Evolutionary conservation across 2,888 invertebrate genomes (phyloP), one percentile per base, ranked within the genome.

Genomic region (Yponomeuta sedellus): DNA sequence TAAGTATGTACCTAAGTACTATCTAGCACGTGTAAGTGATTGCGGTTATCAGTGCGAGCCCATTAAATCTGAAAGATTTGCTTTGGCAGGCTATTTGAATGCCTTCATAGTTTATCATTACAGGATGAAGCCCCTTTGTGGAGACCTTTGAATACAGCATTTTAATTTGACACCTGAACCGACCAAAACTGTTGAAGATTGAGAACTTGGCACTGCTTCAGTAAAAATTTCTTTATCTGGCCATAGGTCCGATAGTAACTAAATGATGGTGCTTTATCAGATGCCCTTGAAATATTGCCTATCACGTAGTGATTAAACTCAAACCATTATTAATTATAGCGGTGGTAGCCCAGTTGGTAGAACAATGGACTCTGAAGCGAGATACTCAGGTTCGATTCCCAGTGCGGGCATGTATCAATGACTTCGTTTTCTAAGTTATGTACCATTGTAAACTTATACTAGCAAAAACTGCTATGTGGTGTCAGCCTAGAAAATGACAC

Each of bases 41-140:
- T 16, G 59, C 28, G 64, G 10, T 66, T 25, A 39, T 64, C 58
- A 58, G 11, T 58, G 22, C 16, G n/a, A 56, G 56, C 61, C 28
- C 61, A 25, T 34, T 28, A 25, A 61, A 28, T 63, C 19, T 63
- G 34, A 20, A n/a, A 16, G 64, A 20, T 52, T 64, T 64, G 11
- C 34, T 28, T 11, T n/a, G 71, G 73, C 75, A 74, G 69, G 69
- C 64, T 66, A 72, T 70, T 72, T 74, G 74, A 67, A 79, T 79
- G 44, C 16, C 44, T 52, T 52, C 16, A 12, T 12, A 52, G 2
- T 16, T 52, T 16, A 52, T 16, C 16, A 52, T 52, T 16, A 52
- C 16, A 5, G 44, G 44, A 16, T 52, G 44, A 52, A 16, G 44
- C 16, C 44, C 0, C 16, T 52, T 1, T 52, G 6, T 34, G 44